Evolutionary conservation across 1,140 invertebrate genomes (phyloP), one percentile per base, ranked within the genome.

Genomic region (Micrasema longulum): DNA sequence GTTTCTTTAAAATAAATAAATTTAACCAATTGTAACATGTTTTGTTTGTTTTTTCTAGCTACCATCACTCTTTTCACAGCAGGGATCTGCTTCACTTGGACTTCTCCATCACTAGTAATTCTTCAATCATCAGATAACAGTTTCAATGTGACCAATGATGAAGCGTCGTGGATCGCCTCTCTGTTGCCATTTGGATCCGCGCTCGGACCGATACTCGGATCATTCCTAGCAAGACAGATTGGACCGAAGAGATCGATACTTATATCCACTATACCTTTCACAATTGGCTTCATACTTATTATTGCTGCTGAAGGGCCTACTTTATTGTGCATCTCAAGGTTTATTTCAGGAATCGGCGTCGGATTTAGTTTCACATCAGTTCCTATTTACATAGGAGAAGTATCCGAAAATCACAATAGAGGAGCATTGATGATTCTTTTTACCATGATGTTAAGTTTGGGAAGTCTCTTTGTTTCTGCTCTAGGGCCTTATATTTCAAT

Each of bases 381-480:
- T 3, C 86, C 86, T 0, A 79, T 82, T 31, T 87, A 83, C 60
- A 77, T 84, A 4, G 79, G 80, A 0, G 86, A 87, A 72, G 69
- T 87, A 60, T 77, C 84, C 5, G 80, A 85, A 53, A 78, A 81
- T 66, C 77, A 77, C 22, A 76, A 76, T 43, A 60, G 74, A 70
- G 71, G 74, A 31, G 48, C 67, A 36, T 71, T 76, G 35, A 76
- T 72, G 62, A 64, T 76, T 10, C 16, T 73, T 6, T 65, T 72
- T 43, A 73, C 69, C 12, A 16, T 71, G 26, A 76, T 76, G 74
- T 16, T 76, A 1, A 47, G 67, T 23, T 53, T 76, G 0, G 74
- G 74, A 6, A 67, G 74, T 45, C 35, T 65, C 2, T 63, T 76
- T 18, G 20, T 68, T 12, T 16, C 64, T 5, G 47, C 48, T 38